Conservation (phyloP, 2,113 vertebrate genomes). For the Gymnobelideus leadbeateri region DNA sequence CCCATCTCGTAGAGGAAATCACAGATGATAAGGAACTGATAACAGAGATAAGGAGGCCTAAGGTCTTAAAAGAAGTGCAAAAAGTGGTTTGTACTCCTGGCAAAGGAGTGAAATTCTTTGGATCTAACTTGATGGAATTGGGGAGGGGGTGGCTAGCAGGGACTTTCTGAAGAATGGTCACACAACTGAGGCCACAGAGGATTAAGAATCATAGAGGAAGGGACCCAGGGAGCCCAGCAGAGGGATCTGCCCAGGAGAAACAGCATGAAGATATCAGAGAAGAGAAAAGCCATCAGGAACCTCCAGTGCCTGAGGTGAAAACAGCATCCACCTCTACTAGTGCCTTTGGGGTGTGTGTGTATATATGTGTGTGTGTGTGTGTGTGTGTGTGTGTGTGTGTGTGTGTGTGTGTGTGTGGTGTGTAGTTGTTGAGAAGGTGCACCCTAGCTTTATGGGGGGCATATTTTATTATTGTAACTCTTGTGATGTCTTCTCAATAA, state of each 20-base stretch:
- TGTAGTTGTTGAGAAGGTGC: not conserved
- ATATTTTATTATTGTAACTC: not conserved
- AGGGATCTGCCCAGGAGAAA: not conserved
- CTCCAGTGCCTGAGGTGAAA: not conserved
- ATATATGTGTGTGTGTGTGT: too few relatives aligned
- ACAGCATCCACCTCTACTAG: not conserved
- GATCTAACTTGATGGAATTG: not conserved
- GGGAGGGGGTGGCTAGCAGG: not conserved
- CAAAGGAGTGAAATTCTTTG: not conserved
- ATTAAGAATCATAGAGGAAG: not conserved
- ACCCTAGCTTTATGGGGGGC: too few relatives aligned
- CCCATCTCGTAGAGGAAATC: not conserved
- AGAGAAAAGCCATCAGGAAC: not conserved
- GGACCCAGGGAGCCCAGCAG: not conserved
- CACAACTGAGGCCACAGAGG: not conserved
- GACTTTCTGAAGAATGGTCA: not conserved
- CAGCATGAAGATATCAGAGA: not conserved
- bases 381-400: not conserved
- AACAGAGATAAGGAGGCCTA: not conserved
- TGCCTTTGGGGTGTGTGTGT: not conserved
- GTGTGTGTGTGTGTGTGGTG: too few relatives aligned
- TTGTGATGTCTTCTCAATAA: not conserved
- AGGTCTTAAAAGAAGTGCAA: not conserved
- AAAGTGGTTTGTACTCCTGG: not conserved
- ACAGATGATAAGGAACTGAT: not conserved